A percentile compares a stretch with the other conserved stretches of the same genome.
These are phyloP conservation scores for Leucosticte australis DNA, from an alignment of 2,113 vertebrate genomes.

Conservation along the genomic window DNA sequence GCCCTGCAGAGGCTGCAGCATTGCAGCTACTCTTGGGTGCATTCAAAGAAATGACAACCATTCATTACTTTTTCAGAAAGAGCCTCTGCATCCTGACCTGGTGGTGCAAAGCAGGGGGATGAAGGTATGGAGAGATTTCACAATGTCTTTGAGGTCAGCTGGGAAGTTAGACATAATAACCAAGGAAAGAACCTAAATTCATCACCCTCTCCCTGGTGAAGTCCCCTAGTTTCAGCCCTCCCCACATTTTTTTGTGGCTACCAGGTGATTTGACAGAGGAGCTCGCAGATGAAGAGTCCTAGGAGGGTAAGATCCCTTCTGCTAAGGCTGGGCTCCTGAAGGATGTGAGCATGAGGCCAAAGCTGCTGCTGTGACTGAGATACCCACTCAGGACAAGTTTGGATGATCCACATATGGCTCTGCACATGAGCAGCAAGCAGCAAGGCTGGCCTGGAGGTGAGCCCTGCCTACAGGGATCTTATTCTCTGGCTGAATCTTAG, in stretches of 20 bases:
- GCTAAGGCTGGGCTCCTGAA: background rate
- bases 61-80: background rate
- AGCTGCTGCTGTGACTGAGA: background rate
- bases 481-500: no score
- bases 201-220: background rate
- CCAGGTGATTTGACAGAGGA: background rate
- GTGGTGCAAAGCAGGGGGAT: rapidly evolving
- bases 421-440: background rate
- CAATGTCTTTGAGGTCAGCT: rapidly evolving
- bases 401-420: background rate
- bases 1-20: rapidly evolving
- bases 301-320: background rate
- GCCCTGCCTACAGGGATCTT: background rate
- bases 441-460: background rate
- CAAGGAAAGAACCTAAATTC: background rate
- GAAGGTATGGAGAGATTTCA: background rate
- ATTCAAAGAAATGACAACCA: background rate
- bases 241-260: background rate
- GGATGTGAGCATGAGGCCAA: background rate
- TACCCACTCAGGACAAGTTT: background rate
- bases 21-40: background rate
- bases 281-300: background rate
- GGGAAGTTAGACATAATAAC: background rate
- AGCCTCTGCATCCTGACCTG: background rate
- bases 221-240: background rate